Evolutionary conservation across 64 coral and sea anemone genomes (phyloP), one percentile per base, ranked within the genome.

Genomic region (Stichodactyla helianthus): DNA sequence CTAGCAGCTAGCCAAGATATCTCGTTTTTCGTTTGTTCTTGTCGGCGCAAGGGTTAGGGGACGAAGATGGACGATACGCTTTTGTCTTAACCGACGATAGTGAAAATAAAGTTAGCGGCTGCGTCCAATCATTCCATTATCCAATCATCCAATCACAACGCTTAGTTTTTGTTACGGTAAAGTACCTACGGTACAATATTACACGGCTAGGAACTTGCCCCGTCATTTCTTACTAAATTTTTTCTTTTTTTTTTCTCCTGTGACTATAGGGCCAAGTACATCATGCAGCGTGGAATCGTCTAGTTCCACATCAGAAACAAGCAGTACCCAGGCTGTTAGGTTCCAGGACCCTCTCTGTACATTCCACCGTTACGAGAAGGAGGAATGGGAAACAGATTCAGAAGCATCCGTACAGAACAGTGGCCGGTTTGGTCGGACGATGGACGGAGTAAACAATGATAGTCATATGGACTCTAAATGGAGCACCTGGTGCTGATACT

Each of bases 291-390:
- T 55, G 18, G 55, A 58, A 54, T 20, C 52, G 0, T 57, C 83
- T 4, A 58, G 53, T 35, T 58, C 53, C 27, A 58, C 83, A 8
- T 58, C 83, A 63, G 52, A 55, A 18, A 28, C 16, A 58, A 59
- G 83, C 55, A 84, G 83, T 15, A 84, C 53, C 16, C 52, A 55
- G 28, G 53, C 52, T 17, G 83, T 84, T 84, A 22, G 83, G 53
- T 84, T 84, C 83, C 83, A 84, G 83, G 83, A 84, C 55, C 83
- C 83, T 57, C 55, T 84, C 52, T 84, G 83, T 54, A 84, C 83
- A 35, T 84, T 84, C 17, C 83, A 84, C 55, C 54, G 83, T 50
- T 84, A 84, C 83, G 83, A 60, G 55, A 84, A 84, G 19, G 83
- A 84, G 56, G 83, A 84, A 58, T 84, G 83, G 83, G 83, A 84